phyloP scores from a whole-genome alignment of 2,888 invertebrate genomes.

The Euclidia mi region DNA sequence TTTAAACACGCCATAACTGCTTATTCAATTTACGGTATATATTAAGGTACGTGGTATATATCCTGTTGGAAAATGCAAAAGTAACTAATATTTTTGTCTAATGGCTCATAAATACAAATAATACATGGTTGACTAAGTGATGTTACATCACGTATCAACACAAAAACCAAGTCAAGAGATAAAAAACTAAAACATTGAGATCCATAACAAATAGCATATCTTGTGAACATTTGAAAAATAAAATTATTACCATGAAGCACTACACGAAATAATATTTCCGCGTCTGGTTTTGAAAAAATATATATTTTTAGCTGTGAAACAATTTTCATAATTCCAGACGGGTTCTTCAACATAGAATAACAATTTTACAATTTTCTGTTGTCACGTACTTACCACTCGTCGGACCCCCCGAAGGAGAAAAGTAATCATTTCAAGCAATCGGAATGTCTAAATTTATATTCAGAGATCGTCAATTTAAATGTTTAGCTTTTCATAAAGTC shows the following conservation, averaged over 20 bases:
- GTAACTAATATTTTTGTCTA: too few relatives aligned
- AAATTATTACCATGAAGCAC: constrained; percentile 38
- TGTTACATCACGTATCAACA: too few relatives aligned
- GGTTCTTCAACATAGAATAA: constrained; percentile 85
- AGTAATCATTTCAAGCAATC: constrained; percentile 86
- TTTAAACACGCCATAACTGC: too few relatives aligned
- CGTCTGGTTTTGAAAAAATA: constrained; percentile 71
- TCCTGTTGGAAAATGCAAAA: too few relatives aligned
- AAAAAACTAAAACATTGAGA: too few relatives aligned
- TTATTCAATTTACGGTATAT: too few relatives aligned
- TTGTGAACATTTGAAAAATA: constrained; percentile 9
- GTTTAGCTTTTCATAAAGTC: constrained; percentile 68
- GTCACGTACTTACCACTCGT: constrained; percentile 85
- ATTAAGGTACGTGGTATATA: too few relatives aligned
- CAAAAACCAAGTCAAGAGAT: too few relatives aligned
- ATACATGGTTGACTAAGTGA: too few relatives aligned
- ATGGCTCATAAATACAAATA: too few relatives aligned
- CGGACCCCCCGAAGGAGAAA: constrained; percentile 80
- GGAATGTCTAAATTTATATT: constrained; percentile 82
- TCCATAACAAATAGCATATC: too few relatives aligned
- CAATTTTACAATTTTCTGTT: constrained; percentile 86
- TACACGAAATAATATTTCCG: constrained; percentile 50
- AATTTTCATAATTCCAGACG: constrained; percentile 84
- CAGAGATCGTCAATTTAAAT: constrained; percentile 80
- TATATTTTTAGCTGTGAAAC: constrained; percentile 80